Evolutionary conservation across 92 coral and sea anemone species (phyloP).

Genomic region (Plumapathes pennacea): DNA sequence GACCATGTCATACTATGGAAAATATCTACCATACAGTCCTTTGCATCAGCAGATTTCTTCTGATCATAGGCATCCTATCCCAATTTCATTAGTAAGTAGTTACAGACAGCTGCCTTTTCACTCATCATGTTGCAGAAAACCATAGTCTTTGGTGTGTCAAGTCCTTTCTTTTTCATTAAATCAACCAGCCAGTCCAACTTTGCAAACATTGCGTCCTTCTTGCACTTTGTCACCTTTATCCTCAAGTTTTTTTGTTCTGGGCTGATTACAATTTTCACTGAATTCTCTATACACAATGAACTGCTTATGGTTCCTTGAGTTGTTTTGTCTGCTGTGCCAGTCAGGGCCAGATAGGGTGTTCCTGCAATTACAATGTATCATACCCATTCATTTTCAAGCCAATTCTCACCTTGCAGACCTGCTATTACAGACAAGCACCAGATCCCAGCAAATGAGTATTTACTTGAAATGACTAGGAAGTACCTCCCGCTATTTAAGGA

Average conservation of each 20-base stretch:
- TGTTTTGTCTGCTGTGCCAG: slow-evolving; percentile 61
- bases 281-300: slow-evolving; percentile 7
- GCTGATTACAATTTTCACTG: slow-evolving; percentile 8
- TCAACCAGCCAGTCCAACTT: slow-evolving; percentile 40
- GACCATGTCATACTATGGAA: slow-evolving; percentile 39
- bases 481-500: too few species aligned
- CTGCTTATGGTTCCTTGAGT: slow-evolving; percentile 28
- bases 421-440: neutral
- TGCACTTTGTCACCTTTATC: slow-evolving; percentile 20
- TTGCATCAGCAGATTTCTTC: neutral
- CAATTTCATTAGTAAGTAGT: slow-evolving; percentile 36
- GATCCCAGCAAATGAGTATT: neutral
- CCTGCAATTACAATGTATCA: slow-evolving; percentile 17
- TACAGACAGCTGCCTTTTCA: slow-evolving; percentile 38
- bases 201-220: slow-evolving; percentile 1
- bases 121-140: slow-evolving; percentile 44
- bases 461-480: too few species aligned
- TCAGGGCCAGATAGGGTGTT: slow-evolving; percentile 53
- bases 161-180: neutral
- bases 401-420: too few species aligned
- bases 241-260: slow-evolving; percentile 39
- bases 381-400: neutral
- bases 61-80: slow-evolving; percentile 25
- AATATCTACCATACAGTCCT: slow-evolving; percentile 15
- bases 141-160: slow-evolving; percentile 42